phyloP scores from a whole-genome alignment of 2,113 vertebrate genomes.

The Strix uralensis region DNA sequence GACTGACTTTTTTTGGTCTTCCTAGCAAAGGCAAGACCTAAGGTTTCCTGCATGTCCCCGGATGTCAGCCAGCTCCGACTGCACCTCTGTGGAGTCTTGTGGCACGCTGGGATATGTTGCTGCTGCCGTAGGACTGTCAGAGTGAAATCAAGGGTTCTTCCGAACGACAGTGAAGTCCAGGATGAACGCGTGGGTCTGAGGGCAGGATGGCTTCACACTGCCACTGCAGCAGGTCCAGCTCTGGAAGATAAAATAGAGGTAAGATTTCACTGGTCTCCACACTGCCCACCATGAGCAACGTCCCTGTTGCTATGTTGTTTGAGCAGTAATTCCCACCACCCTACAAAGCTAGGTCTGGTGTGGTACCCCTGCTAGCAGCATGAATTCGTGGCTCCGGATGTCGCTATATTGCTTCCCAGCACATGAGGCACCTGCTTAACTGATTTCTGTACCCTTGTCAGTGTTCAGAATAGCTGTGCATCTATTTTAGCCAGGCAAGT shows the following conservation, averaged over 20 bases:
- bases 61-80: not conserved
- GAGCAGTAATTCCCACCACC: not conserved
- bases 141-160: constrained; percentile 19
- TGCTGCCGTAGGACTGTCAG: not conserved
- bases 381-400: not conserved
- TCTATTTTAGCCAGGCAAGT: not conserved
- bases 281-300: not conserved
- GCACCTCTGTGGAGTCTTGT: not conserved
- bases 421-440: not conserved
- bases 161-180: not conserved
- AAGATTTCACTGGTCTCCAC: not conserved
- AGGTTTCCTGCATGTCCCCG: fast-evolving
- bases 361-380: not conserved
- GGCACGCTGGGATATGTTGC: not conserved
- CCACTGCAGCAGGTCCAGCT: not conserved
- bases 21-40: not conserved
- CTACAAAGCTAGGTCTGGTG: not conserved
- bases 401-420: not conserved
- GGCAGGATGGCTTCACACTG: not conserved
- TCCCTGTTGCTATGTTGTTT: not conserved
- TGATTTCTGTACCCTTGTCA: constrained; percentile 31
- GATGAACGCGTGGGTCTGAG: not conserved
- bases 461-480: not conserved
- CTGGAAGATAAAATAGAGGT: not conserved
- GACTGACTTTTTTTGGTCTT: not conserved